phyloP scores from a whole-genome alignment of 2,797 vertebrate genomes.

The Champsocephalus gunnari region DNA sequence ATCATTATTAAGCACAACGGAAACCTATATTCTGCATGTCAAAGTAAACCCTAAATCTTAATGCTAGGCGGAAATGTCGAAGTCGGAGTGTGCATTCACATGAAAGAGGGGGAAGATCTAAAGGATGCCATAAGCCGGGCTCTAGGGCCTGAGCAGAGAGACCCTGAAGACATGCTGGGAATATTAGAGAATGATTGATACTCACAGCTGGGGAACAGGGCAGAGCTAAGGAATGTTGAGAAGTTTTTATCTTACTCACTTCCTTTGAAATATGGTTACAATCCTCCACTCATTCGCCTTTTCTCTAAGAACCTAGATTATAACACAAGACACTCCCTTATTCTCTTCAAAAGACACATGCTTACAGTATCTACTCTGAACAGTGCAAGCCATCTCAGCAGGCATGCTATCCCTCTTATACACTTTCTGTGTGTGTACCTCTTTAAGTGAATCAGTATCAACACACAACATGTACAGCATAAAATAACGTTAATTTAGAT shows the following conservation, averaged over 20 bases:
- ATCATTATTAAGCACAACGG: slow-evolving; percentile 51
- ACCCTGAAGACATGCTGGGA: slow-evolving; percentile 76
- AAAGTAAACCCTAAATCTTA: slow-evolving; percentile 60
- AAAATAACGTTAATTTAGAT: background rate
- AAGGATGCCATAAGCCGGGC: slow-evolving; percentile 76
- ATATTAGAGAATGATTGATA: slow-evolving; percentile 81
- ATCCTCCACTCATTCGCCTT: slow-evolving; percentile 57
- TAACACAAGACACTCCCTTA: slow-evolving; percentile 45
- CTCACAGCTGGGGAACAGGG: slow-evolving; percentile 69
- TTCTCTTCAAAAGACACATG: slow-evolving; percentile 55
- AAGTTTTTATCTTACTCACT: slow-evolving; percentile 65
- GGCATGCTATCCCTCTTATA: slow-evolving; percentile 24
- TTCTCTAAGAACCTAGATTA: slow-evolving; percentile 71
- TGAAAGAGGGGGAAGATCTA: slow-evolving; percentile 79
- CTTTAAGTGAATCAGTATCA: slow-evolving; percentile 34
- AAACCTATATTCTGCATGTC: slow-evolving; percentile 28
- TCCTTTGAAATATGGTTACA: slow-evolving; percentile 74
- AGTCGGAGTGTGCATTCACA: slow-evolving; percentile 65
- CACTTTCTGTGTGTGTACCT: background rate
- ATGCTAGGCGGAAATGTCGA: slow-evolving; percentile 71
- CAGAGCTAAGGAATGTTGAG: slow-evolving; percentile 60
- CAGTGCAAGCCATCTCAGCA: slow-evolving; percentile 14
- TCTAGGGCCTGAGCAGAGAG: slow-evolving; percentile 67
- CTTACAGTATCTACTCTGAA: slow-evolving; percentile 13
- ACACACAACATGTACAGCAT: background rate